Percentiles rank a stretch among this genome's conserved stretches.
Conservation (phyloP, 2,888 invertebrate genomes). For the Cartodere bifasciata region DNA sequence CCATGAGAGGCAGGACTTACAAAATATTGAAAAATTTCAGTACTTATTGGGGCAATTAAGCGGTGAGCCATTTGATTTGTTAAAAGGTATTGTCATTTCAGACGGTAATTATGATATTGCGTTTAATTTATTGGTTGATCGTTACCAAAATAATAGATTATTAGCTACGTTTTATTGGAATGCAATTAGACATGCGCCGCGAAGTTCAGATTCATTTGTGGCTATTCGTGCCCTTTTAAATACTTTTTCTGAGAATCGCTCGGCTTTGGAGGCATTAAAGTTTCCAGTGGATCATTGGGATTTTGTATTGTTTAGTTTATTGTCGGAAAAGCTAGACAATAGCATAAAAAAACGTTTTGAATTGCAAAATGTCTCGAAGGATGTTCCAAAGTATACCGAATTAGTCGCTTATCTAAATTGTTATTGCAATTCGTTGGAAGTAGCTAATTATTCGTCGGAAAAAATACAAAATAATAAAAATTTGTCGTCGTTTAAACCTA, state of each 20-base stretch:
- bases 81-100: neutral
- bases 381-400: too few relatives aligned
- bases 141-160: slow-evolving; percentile 2
- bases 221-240: neutral
- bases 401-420: too few relatives aligned
- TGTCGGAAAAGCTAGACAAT: neutral
- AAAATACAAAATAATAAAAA: too few relatives aligned
- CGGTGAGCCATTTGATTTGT: neutral
- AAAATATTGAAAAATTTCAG: slow-evolving; percentile 2
- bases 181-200: slow-evolving; percentile 1
- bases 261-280: neutral
- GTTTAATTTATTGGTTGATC: neutral
- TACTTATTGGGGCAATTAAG: slow-evolving; percentile 1
- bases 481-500: too few relatives aligned
- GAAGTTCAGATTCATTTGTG: too few relatives aligned
- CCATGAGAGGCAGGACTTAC: slow-evolving; percentile 1
- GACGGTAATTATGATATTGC: neutral
- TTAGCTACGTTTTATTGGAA: neutral
- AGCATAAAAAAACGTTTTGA: slow-evolving; percentile 1
- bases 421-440: too few relatives aligned
- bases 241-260: slow-evolving; percentile 1
- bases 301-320: slow-evolving; percentile 4
- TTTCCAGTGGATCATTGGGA: slow-evolving; percentile 3
- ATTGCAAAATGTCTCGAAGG: too few relatives aligned
- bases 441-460: too few relatives aligned